Evolutionary conservation across 2,888 invertebrate genomes (phyloP).

Genomic region (Lamproptera curius): DNA sequence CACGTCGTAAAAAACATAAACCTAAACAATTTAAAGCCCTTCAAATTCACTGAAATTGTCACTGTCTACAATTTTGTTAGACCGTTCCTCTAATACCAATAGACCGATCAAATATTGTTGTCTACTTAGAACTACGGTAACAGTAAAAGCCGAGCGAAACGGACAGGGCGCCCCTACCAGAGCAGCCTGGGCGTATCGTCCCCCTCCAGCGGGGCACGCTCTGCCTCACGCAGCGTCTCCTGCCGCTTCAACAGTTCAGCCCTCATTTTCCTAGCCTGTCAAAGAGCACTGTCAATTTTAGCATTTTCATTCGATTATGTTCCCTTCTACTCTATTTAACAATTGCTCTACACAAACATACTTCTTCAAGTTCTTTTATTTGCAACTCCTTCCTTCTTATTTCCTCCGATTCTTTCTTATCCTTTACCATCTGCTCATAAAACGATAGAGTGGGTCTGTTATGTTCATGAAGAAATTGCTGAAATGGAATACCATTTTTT

Average conservation of each 20-base stretch:
- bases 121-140: too few relatives aligned
- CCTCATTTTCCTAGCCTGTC: conserved; percentile 81
- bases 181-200: conserved; percentile 58
- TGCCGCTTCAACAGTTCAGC: conserved; percentile 88
- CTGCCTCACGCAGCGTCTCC: conserved; percentile 86
- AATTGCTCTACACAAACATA: conserved; percentile 33
- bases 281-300: neutral
- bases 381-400: conserved; percentile 79
- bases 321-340: too few relatives aligned
- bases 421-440: conserved; percentile 93
- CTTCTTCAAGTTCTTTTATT: conserved; percentile 82
- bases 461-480: conserved; percentile 87
- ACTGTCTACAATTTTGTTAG: too few relatives aligned
- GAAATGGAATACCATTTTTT: conserved; percentile 30
- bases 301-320: neutral
- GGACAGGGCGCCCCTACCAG: too few relatives aligned
- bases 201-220: conserved; percentile 46
- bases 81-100: too few relatives aligned
- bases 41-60: too few relatives aligned
- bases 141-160: too few relatives aligned
- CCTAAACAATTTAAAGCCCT: too few relatives aligned
- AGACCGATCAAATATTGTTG: too few relatives aligned
- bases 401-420: conserved; percentile 82
- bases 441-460: conserved; percentile 92
- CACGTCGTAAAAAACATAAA: too few relatives aligned